Percentiles rank a stretch among this genome's conserved stretches.
phyloP scores from a whole-genome alignment of 2,797 vertebrate genomes.

The Pipistrellus kuhlii region DNA sequence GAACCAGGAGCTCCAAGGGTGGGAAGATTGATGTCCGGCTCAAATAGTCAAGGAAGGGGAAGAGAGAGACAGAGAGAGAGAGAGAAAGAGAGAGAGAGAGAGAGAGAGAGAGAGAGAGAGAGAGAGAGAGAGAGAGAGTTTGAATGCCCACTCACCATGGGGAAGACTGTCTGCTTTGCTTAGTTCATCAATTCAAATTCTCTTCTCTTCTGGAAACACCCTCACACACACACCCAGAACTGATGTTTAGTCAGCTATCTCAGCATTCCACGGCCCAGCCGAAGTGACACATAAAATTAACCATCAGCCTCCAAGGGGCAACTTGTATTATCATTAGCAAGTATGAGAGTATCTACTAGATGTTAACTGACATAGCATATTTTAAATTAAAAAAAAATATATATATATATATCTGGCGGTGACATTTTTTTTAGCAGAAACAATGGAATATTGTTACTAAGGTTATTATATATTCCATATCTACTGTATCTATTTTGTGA shows the following conservation, averaged over 20 bases:
- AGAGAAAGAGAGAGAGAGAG: too few species aligned
- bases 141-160: background rate
- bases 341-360: background rate
- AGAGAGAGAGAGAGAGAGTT: background rate
- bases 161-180: background rate
- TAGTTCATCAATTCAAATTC: background rate
- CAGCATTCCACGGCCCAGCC: background rate
- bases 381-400: constrained; percentile 36
- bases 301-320: background rate
- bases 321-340: background rate
- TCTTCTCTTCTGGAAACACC: background rate
- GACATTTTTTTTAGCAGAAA: constrained; percentile 31
- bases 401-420: background rate
- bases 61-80: too few species aligned
- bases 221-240: background rate
- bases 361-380: background rate
- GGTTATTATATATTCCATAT: background rate
- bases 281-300: background rate
- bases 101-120: background rate
- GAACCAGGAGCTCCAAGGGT: background rate
- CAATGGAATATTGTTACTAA: background rate
- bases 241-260: background rate
- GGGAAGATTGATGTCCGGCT: background rate
- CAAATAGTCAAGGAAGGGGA: background rate
- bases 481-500: constrained; percentile 8